phyloP scores from a whole-genome alignment of 2,888 invertebrate species.

The Netelia virgata region DNA sequence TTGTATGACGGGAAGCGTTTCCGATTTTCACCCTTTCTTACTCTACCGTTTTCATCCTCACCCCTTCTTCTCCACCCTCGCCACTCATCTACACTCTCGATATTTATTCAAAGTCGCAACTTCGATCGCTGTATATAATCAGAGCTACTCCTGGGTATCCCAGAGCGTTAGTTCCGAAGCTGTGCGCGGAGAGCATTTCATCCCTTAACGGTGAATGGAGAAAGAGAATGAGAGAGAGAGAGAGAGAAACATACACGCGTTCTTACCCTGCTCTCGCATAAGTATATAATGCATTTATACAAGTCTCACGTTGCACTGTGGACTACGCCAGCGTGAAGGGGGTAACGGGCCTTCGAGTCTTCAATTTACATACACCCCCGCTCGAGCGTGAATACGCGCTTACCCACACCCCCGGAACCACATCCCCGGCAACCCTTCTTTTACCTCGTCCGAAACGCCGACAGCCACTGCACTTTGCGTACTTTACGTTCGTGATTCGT shows the following conservation, averaged over 20 bases:
- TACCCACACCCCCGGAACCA: neutral
- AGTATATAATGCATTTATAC: slow-evolving; percentile 52
- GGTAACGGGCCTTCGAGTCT: slow-evolving; percentile 34
- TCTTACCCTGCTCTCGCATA: slow-evolving; percentile 12
- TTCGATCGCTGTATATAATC: slow-evolving; percentile 37
- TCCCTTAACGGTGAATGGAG: neutral
- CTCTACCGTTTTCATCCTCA: no score
- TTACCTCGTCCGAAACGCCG: slow-evolving; percentile 9
- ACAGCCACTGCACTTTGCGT: slow-evolving; percentile 24
- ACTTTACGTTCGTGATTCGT: slow-evolving; percentile 44
- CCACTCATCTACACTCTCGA: neutral
- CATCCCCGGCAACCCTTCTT: no score
- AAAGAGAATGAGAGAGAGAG: neutral
- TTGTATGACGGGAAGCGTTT: slow-evolving; percentile 8
- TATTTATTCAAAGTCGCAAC: slow-evolving; percentile 40
- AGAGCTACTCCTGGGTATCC: neutral
- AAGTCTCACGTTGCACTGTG: slow-evolving; percentile 50
- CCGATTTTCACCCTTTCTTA: neutral
- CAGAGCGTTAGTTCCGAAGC: neutral
- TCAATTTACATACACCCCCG: slow-evolving; percentile 45
- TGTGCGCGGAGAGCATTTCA: slow-evolving; percentile 26
- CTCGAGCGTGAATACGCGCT: slow-evolving; percentile 19
- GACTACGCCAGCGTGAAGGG: slow-evolving; percentile 11
- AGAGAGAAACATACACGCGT: slow-evolving; percentile 30
- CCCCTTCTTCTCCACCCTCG: no score